Evolutionary conservation across 2,888 invertebrate genomes (phyloP).

Genomic region (Cephus pygmeus): DNA sequence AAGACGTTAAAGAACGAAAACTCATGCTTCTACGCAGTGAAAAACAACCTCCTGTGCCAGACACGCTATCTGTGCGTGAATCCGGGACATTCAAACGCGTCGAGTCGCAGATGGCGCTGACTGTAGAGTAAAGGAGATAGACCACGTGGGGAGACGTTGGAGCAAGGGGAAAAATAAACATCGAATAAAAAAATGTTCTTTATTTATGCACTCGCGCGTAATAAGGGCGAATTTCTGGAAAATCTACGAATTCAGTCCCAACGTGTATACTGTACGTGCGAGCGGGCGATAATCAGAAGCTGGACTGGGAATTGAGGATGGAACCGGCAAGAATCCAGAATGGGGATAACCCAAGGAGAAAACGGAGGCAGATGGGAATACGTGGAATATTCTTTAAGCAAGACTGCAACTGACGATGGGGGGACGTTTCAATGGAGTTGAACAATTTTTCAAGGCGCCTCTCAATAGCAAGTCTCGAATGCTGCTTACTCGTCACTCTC

Average conservation of each 20-base stretch:
- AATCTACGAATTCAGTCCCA: not conserved
- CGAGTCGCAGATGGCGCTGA: not conserved
- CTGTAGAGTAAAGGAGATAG: not conserved
- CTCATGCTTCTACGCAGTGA: not conserved
- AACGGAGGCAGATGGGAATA: not conserved
- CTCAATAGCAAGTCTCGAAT: not conserved
- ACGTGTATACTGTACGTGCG: not conserved
- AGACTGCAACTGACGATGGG: not conserved
- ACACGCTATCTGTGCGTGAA: not conserved
- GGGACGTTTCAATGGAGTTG: not conserved
- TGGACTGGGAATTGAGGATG: not conserved
- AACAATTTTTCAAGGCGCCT: not conserved
- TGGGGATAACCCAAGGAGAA: not conserved
- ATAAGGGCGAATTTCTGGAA: not conserved
- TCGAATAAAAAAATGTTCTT: not conserved
- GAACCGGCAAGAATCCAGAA: conserved; percentile 5
- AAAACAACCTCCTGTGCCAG: not conserved
- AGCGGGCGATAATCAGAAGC: not conserved
- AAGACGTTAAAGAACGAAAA: not conserved
- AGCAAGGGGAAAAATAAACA: not conserved
- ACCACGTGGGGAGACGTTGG: not conserved
- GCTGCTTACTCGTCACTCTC: not conserved
- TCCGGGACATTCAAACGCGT: not conserved
- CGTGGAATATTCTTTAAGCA: not conserved
- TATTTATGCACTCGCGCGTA: not conserved